Percentiles rank a stretch among this genome's conserved stretches.
These are phyloP conservation scores for Ascidia mentula DNA, from an alignment of 23 tunicate species.

Conservation along the genomic window DNA sequence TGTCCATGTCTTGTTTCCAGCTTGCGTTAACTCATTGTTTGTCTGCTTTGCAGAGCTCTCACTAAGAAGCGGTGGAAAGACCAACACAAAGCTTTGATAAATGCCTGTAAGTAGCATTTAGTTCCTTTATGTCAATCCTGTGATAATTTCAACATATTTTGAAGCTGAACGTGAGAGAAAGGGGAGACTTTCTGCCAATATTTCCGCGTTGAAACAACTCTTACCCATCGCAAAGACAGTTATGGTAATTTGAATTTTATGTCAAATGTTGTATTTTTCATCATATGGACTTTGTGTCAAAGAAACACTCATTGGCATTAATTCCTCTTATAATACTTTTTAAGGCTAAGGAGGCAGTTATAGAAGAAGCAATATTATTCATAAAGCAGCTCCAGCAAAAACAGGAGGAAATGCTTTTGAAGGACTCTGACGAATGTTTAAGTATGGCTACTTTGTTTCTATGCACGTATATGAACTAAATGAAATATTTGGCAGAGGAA, in stretches of 20 bases:
- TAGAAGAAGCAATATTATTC: conserved; percentile 27
- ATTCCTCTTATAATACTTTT: conserved; percentile 3
- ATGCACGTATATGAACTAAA: no score
- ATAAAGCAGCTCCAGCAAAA: conserved; percentile 19
- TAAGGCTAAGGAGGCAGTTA: conserved; percentile 27
- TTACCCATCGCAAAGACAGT: background rate
- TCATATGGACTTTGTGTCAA: no score
- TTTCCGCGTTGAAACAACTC: conserved; percentile 25
- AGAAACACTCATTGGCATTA: background rate
- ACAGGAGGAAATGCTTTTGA: conserved; percentile 18
- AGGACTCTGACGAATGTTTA: conserved; percentile 23
- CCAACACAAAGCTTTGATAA: conserved; percentile 12
- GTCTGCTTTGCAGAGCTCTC: background rate
- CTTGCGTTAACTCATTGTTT: no score
- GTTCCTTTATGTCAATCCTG: no score
- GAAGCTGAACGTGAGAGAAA: conserved; percentile 47
- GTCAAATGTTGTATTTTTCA: background rate
- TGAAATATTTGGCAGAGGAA: background rate
- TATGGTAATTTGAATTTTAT: background rate
- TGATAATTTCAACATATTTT: no score
- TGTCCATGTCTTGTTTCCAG: no score
- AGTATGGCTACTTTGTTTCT: conserved; percentile 3
- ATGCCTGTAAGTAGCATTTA: conserved; percentile 47
- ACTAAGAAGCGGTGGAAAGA: conserved; percentile 28
- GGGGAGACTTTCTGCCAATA: conserved; percentile 41